Base-by-base conservation (phyloP, 2,113 vertebrate species). In the Ochotona curzoniae region DNA sequence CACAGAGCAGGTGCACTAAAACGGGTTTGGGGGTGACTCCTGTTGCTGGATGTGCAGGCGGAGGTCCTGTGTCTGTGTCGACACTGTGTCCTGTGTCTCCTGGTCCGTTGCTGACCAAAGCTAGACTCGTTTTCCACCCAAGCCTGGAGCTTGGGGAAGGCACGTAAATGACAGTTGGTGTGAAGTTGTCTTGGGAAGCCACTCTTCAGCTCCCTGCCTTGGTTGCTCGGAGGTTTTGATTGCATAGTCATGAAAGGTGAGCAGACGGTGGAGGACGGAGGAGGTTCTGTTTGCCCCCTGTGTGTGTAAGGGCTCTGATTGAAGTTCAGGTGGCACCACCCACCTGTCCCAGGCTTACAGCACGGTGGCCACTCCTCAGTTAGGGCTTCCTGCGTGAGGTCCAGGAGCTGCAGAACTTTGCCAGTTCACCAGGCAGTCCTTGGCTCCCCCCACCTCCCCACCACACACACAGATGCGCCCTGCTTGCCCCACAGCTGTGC, bases 161-260 rank as follows among this genome's bases (percentile, higher is more conserved):
- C 75, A 20, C n/a, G 94, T 89, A 64, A 76, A 90, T 93, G 85
- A 66, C 61, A 15, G 7, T 91, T 92, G 79, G 83, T 96, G 93
- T 95, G 95, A 92, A 83, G 95, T 87, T 75, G 78, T 83, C 80
- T 81, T 86, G 54, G 60, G 51, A 18, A 80, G 7, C 2, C 2
- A 0, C 2, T 51, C 61, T 88, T 23, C 51, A 44, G n/a, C 82
- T 79, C 28, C 73, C 14, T 14, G 86, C 12, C 28, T 38, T 10
- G 54, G 47, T 60, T 83, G 54, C 74, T 13, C 87, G 78, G 44
- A 85, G 73, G 12, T 17, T 87, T 84, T 93, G 4, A 20, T 63
- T 78, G 54, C 11, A 12, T 78, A 47, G 67, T 32, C 30, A 8
- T 10, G 28, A 28, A 63, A 30, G 44, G 14, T 44, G 21, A 67